Evolutionary conservation across 2,888 invertebrate genomes (phyloP), one percentile per base, ranked within the genome.

Genomic region (Coelinius sp.): DNA sequence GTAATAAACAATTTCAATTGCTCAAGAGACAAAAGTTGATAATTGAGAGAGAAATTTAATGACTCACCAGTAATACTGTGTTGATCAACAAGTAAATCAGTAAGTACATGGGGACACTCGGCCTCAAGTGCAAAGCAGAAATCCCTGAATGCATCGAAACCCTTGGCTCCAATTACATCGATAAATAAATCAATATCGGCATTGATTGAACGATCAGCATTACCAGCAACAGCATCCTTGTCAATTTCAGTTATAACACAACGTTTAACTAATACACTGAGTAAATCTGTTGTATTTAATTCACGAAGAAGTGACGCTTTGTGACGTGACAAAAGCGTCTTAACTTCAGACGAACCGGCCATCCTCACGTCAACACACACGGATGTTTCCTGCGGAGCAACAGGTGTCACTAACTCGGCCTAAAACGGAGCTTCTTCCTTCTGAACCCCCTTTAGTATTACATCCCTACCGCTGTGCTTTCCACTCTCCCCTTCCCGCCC

Each of bases 191-290:
- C 84, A 78, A 84, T 79, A 77, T 84, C 84, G 64, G 82, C 79
- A 68, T 79, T 79, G 69, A 75, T 78, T 49, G 80, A 74, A 14
- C 75, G 79, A 75, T 79, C 80, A 59, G 77, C 81, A 73, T 78
- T 82, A 41, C 79, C 80, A 25, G 82, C 81, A 8, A 83, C 80
- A 22, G 82, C 88, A 85, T 92, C 92, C 78, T 92, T 90, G 80
- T 92, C 92, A 79, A 90, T 90, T 76, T 91, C 88, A 81, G 89
- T 91, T 74, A 92, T 89, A 76, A 92, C 89, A 64, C 92, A 91
- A 82, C 92, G 92, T 84, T 92, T 92, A 69, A 92, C 91, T 73
- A 92, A 88, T 76, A 91, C 90, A 75, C 91, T 90, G 78, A 92
- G 83, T 66, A 92, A 88, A 85, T 92, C 91, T 75, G 92, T 92